Percentiles rank a stretch among this genome's conserved stretches.
These are phyloP conservation scores for Chiloscyllium plagiosum DNA, from an alignment of 2,113 vertebrate genomes.

Conservation along the genomic window DNA sequence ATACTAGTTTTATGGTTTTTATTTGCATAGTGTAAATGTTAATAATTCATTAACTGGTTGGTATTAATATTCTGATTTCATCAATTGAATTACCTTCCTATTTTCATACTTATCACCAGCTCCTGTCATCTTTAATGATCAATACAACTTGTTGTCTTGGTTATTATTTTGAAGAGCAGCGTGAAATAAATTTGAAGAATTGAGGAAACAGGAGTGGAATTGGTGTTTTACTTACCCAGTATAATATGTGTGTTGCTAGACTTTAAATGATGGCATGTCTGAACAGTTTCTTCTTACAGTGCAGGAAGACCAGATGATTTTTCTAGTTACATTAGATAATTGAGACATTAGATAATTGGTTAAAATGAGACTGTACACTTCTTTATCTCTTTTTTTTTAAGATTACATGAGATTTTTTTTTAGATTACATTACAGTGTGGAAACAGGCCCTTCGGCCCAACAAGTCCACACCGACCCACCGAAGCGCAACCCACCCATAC, in stretches of 20 bases:
- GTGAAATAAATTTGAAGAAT: not conserved
- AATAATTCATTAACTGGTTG: not conserved
- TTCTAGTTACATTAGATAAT: too few relatives aligned
- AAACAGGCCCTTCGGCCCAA: too few relatives aligned
- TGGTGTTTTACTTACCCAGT: not conserved
- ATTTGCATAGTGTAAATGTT: not conserved
- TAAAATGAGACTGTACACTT: not conserved
- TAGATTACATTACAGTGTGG: too few relatives aligned
- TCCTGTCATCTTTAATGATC: not conserved
- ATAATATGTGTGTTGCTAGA: not conserved
- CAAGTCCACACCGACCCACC: too few relatives aligned
- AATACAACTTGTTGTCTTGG: not conserved
- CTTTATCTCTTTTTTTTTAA: not conserved
- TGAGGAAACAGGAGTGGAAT: not conserved
- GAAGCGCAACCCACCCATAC: too few relatives aligned
- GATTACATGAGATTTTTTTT: too few relatives aligned
- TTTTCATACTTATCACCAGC: not conserved
- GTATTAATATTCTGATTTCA: not conserved
- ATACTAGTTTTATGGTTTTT: not conserved
- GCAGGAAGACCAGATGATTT: not conserved
- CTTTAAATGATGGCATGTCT: not conserved
- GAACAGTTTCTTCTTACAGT: not conserved
- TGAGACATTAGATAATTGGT: not conserved
- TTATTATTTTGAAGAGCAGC: not conserved
- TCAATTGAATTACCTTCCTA: not conserved